Conservation (phyloP, 2,888 invertebrate genomes). For the Plagodis pulveraria region DNA sequence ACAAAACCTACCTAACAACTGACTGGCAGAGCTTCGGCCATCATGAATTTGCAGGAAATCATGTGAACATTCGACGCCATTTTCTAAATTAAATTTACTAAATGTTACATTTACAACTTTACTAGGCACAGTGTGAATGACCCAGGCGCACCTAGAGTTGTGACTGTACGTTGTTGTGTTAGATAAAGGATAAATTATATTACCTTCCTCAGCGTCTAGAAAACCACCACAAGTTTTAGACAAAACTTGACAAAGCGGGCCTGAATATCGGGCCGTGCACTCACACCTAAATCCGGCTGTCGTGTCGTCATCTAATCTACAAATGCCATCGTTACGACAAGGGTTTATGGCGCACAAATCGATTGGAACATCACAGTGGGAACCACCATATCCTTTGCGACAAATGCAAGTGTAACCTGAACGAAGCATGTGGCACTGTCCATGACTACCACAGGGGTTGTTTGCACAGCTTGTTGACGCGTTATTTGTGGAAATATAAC, state of each 20-base stretch:
- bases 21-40: conserved; percentile 89
- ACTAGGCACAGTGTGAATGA: conserved; percentile 87
- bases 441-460: conserved; percentile 85
- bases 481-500: conserved; percentile 70
- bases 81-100: conserved; percentile 91
- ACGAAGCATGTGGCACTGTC: conserved; percentile 81
- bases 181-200: conserved; percentile 86
- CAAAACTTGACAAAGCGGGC: conserved; percentile 86
- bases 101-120: conserved; percentile 93
- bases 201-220: conserved; percentile 81
- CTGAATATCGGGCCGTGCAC: conserved; percentile 88
- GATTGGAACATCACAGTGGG: conserved; percentile 84
- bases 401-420: conserved; percentile 85
- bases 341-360: conserved; percentile 89
- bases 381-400: conserved; percentile 84
- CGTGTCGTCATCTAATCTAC: conserved; percentile 67
- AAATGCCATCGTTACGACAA: conserved; percentile 93
- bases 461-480: conserved; percentile 66
- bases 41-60: conserved; percentile 94
- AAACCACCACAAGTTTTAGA: conserved; percentile 76
- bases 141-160: conserved; percentile 92
- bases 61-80: conserved; percentile 86
- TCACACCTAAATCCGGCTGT: conserved; percentile 82
- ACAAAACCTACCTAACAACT: conserved; percentile 92
- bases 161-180: conserved; percentile 82